A percentile compares a stretch with the other conserved stretches of the same genome.
These are phyloP conservation scores for Athalia circularis DNA, from an alignment of 2,888 invertebrate genomes.

Conservation along the genomic window DNA sequence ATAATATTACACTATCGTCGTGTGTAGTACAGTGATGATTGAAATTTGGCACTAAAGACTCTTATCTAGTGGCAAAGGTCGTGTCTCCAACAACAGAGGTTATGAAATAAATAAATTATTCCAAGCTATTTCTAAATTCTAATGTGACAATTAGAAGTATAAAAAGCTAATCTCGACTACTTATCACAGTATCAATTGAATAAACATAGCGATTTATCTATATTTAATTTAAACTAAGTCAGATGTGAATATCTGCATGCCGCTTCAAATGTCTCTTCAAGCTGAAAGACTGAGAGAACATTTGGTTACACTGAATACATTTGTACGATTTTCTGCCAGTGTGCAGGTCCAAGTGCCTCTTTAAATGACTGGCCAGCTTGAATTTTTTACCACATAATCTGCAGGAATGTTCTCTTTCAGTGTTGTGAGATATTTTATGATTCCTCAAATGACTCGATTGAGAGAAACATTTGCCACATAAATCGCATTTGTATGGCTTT, in stretches of 20 bases:
- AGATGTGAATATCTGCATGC: slow-evolving; percentile 67
- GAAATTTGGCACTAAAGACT: too few species aligned
- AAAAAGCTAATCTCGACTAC: background rate
- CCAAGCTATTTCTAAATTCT: too few species aligned
- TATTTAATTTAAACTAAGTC: background rate
- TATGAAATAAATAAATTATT: too few species aligned
- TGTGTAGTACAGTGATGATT: too few species aligned
- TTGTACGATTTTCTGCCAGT: slow-evolving; percentile 68
- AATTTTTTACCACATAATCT: slow-evolving; percentile 70
- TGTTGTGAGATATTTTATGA: slow-evolving; percentile 66
- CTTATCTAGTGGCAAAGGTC: too few species aligned
- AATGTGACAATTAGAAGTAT: too few species aligned
- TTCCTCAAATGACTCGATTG: slow-evolving; percentile 71
- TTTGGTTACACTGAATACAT: slow-evolving; percentile 73
- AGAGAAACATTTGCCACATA: slow-evolving; percentile 67
- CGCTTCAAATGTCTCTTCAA: slow-evolving; percentile 75
- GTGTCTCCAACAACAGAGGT: too few species aligned
- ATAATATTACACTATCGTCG: too few species aligned
- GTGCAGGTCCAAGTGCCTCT: slow-evolving; percentile 68
- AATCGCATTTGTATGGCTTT: slow-evolving; percentile 68
- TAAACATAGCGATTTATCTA: background rate
- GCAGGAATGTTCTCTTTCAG: slow-evolving; percentile 67
- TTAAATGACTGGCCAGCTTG: slow-evolving; percentile 69
- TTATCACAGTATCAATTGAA: slow-evolving; percentile 21
- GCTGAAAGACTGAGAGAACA: slow-evolving; percentile 75